Conservation (phyloP, 2,797 vertebrate species). For the Florisuga fusca region DNA sequence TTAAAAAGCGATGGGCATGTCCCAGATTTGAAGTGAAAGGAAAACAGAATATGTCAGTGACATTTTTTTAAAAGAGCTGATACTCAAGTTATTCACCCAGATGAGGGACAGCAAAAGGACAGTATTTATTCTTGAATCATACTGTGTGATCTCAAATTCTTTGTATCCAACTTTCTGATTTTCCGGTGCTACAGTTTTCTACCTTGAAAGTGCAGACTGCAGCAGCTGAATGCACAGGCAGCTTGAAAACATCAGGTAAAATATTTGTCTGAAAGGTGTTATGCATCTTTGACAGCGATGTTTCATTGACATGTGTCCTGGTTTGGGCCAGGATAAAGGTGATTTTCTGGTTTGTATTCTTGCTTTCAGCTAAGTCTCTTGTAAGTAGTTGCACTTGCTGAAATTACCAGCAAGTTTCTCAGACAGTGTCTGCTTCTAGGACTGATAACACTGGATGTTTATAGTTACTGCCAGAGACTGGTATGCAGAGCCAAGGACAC, state of each 20-base stretch:
- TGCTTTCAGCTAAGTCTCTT: too few relatives aligned
- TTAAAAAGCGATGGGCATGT: constrained; percentile 10
- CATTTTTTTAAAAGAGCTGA: constrained; percentile 44
- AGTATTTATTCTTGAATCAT: constrained; percentile 23
- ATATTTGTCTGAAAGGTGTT: neutral
- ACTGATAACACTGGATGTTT: too few relatives aligned
- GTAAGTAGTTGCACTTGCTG: too few relatives aligned
- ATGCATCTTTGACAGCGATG: neutral
- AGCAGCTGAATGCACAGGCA: neutral
- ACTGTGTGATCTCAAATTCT: neutral
- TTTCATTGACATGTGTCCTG: neutral
- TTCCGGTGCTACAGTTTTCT: neutral
- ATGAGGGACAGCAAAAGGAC: neutral
- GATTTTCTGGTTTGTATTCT: too few relatives aligned
- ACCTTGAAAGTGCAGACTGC: neutral
- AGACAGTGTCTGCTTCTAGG: too few relatives aligned
- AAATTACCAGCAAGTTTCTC: too few relatives aligned
- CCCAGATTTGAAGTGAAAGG: constrained; percentile 43
- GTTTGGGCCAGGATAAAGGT: too few relatives aligned
- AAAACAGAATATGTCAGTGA: constrained; percentile 17
- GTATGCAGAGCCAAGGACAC: too few relatives aligned
- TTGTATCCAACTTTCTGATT: neutral
- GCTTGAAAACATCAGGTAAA: neutral
- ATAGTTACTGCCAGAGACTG: too few relatives aligned
- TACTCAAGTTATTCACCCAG: neutral